phyloP scores from a whole-genome alignment of 2,888 invertebrate species.

The Noctuana brunneofusca region DNA sequence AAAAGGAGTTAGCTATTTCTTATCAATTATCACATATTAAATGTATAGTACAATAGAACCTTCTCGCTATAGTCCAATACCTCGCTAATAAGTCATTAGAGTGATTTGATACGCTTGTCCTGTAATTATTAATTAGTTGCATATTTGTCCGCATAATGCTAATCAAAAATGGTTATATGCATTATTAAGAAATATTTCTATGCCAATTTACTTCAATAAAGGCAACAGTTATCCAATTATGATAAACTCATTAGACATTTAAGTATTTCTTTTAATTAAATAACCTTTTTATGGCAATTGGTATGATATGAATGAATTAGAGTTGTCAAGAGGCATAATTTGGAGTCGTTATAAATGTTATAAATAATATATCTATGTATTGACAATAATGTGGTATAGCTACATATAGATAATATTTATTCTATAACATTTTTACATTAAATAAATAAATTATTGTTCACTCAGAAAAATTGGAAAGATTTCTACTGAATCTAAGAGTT shows the following conservation, averaged over 20 bases:
- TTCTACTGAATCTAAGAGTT: too few relatives aligned
- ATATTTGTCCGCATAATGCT: constrained; percentile 18
- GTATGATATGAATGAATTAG: constrained; percentile 7
- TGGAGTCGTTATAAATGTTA: too few relatives aligned
- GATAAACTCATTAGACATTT: constrained; percentile 23
- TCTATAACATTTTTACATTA: too few relatives aligned
- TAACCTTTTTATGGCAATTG: constrained; percentile 7
- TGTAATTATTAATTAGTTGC: constrained; percentile 24
- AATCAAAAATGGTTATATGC: constrained; percentile 21
- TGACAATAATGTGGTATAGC: too few relatives aligned
- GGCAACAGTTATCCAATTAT: constrained; percentile 22
- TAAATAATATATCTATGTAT: too few relatives aligned
- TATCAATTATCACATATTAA: neutral
- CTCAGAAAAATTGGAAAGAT: too few relatives aligned
- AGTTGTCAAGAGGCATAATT: constrained; percentile 3
- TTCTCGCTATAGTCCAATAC: constrained; percentile 11
- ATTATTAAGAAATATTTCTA: constrained; percentile 15
- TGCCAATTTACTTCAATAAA: constrained; percentile 19
- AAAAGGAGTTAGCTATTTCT: too few relatives aligned
- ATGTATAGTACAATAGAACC: neutral
- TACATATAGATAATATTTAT: too few relatives aligned
- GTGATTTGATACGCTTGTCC: constrained; percentile 9
- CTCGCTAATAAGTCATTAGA: constrained; percentile 5
- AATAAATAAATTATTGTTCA: too few relatives aligned
- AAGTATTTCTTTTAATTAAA: constrained; percentile 25